phyloP scores from a whole-genome alignment of 2,888 invertebrate species.

The Cosmorhoe ocellata region DNA sequence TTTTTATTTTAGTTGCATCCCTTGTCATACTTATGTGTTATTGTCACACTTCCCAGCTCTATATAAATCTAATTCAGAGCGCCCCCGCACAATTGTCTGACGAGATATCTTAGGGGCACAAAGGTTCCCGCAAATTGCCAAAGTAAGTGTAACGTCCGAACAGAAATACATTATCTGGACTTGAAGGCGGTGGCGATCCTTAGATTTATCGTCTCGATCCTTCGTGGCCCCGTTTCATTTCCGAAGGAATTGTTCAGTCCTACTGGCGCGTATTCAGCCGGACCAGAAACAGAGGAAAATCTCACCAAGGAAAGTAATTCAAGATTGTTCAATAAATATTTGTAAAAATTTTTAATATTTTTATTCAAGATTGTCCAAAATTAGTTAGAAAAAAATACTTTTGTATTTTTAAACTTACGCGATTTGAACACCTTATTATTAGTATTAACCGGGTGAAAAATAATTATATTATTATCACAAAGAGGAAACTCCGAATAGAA shows the following conservation, averaged over 20 bases:
- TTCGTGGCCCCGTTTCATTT: conserved; percentile 63
- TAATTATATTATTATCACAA: no score
- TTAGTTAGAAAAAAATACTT: no score
- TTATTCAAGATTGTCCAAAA: no score
- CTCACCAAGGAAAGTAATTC: no score
- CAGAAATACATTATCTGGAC: conserved; percentile 80
- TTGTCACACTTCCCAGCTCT: conserved; percentile 40
- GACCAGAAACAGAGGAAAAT: no score
- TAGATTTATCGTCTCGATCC: conserved; percentile 69
- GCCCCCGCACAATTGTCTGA: conserved; percentile 73
- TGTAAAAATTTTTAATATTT: no score
- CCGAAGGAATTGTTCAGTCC: conserved; percentile 44
- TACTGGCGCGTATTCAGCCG: not conserved
- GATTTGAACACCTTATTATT: no score
- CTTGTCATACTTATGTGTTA: conserved; percentile 6
- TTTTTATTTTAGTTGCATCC: no score
- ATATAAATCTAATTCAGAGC: conserved; percentile 44
- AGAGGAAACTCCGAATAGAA: no score
- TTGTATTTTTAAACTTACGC: no score
- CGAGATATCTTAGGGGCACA: conserved; percentile 81
- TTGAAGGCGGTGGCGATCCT: conserved; percentile 65
- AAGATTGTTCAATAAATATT: no score
- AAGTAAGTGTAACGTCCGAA: conserved; percentile 81
- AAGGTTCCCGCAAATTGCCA: conserved; percentile 81
- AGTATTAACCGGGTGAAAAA: no score